Base-by-base conservation (phyloP, 1,140 invertebrate species). In the Anastatus disparis region DNA sequence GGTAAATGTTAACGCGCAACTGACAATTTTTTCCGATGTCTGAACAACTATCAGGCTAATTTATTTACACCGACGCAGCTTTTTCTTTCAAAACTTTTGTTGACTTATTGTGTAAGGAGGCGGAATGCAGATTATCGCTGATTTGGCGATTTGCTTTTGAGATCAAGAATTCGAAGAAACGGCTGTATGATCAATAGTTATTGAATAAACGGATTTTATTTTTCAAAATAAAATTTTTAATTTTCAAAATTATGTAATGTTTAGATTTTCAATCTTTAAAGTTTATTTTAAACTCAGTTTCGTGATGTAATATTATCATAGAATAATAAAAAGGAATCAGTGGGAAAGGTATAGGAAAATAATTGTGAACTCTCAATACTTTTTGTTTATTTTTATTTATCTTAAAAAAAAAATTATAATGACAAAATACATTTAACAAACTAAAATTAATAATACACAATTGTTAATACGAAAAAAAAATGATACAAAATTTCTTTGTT, bases 391-490 rank as follows among this genome's bases (percentile, higher is more conserved):
- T 64, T 38, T 64, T 52, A 35, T 44, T 22, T 40, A 20, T 40
- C 31, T 35, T 24, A 64, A 35, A 35, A 35, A 35, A 35, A 35
- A 35, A 35, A 63, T 46, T 27, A 48, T 15, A 15, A 24, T 63
- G 27, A 26, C 61, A 50, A n/a, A n/a, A 50, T 50, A 24, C n/a
- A n/a, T 2, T 52, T 22, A 52, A 38, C 48, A 50, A 17, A 50
- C n/a, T 64, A 64, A 7, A 52, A 38, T 38, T 53, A 52, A 40
- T 52, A 52, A 40, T 65, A 65, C 24, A 55, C 35, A 55, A 61
- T 20, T 15, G n/a, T 52, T 52, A 44, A 50, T 62, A 29, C n/a
- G n/a, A n/a, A n/a, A n/a, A 12, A 17, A 62, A 24, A 3, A 44
- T 27, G 22, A 4, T 59, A 42, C 17, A 40, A 59, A n/a, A 42